Evolutionary conservation across 2,888 invertebrate genomes (phyloP).

Genomic region (Seira musarum): DNA sequence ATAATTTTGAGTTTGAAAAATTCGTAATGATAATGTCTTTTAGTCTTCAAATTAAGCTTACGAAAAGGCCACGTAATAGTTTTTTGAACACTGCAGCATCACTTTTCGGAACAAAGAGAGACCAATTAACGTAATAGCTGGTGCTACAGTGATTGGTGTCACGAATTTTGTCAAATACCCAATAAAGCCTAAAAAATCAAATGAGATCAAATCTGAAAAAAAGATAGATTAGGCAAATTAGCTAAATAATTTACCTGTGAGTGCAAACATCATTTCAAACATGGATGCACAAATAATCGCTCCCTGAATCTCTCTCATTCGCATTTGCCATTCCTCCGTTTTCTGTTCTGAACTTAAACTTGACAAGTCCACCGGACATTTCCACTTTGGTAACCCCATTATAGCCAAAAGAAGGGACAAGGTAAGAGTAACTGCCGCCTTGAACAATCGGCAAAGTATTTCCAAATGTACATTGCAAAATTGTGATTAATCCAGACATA

Average conservation of each 20-base stretch:
- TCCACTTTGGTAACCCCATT: slow-evolving; percentile 81
- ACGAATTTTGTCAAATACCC: slow-evolving; percentile 72
- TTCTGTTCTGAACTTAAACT: slow-evolving; percentile 76
- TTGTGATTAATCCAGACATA: slow-evolving; percentile 83
- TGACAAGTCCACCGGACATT: slow-evolving; percentile 78
- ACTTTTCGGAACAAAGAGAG: slow-evolving; percentile 73
- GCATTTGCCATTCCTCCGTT: slow-evolving; percentile 80
- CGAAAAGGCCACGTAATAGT: slow-evolving; percentile 73
- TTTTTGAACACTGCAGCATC: slow-evolving; percentile 71
- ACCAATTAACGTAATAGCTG: slow-evolving; percentile 74
- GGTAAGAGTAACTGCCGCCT: slow-evolving; percentile 84
- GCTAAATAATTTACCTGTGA: slow-evolving; percentile 69
- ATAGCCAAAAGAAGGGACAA: slow-evolving; percentile 83
- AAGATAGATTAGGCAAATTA: neutral
- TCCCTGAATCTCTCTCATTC: slow-evolving; percentile 87
- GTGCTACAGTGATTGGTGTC: slow-evolving; percentile 73
- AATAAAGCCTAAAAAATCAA: slow-evolving; percentile 71
- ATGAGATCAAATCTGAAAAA: no score
- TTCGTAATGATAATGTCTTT: neutral
- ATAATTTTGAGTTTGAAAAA: neutral
- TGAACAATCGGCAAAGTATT: slow-evolving; percentile 72
- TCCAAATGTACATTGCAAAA: slow-evolving; percentile 82
- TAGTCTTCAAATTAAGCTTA: slow-evolving; percentile 71
- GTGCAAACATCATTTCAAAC: slow-evolving; percentile 82
- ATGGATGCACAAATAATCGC: slow-evolving; percentile 85